A percentile compares a stretch with the other conserved stretches of the same genome.
Conservation (phyloP, 2,888 invertebrate species). For the Mesorhabditis spiculigera region DNA sequence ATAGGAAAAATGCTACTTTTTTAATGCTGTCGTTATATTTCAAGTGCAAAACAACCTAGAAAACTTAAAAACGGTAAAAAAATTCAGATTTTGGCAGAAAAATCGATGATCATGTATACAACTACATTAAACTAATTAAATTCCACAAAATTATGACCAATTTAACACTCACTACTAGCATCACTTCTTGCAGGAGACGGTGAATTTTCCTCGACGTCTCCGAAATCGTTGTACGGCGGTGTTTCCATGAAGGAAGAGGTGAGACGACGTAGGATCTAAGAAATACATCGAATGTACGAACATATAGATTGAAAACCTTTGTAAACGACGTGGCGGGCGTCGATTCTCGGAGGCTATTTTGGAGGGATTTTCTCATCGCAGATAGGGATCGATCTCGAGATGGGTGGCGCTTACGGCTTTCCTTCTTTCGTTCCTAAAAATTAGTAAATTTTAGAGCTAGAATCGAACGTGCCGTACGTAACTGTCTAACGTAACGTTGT, state of each 20-base stretch:
- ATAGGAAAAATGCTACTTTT: too few species aligned
- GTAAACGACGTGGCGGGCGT: neutral
- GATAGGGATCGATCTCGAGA: neutral
- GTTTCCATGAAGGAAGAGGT: neutral
- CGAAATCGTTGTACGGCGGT: constrained; percentile 1
- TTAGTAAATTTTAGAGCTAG: too few species aligned
- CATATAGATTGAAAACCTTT: neutral
- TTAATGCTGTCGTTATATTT: too few species aligned
- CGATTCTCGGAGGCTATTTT: neutral
- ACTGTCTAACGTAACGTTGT: too few species aligned
- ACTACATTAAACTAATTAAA: too few species aligned
- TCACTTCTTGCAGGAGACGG: neutral
- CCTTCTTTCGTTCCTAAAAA: neutral
- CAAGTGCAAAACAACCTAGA: too few species aligned
- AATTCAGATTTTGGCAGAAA: too few species aligned
- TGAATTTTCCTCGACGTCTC: neutral
- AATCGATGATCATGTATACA: too few species aligned
- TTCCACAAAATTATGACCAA: too few species aligned
- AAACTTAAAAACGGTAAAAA: too few species aligned
- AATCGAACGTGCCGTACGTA: too few species aligned
- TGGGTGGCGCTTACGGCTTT: neutral
- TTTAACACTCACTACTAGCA: too few species aligned
- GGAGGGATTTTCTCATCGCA: constrained; percentile 1
- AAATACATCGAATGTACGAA: neutral
- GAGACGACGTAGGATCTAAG: neutral